These are phyloP conservation scores for Boulengeromyrus knoepffleri DNA, from an alignment of 2,113 vertebrate genomes.

Conservation along the genomic window DNA sequence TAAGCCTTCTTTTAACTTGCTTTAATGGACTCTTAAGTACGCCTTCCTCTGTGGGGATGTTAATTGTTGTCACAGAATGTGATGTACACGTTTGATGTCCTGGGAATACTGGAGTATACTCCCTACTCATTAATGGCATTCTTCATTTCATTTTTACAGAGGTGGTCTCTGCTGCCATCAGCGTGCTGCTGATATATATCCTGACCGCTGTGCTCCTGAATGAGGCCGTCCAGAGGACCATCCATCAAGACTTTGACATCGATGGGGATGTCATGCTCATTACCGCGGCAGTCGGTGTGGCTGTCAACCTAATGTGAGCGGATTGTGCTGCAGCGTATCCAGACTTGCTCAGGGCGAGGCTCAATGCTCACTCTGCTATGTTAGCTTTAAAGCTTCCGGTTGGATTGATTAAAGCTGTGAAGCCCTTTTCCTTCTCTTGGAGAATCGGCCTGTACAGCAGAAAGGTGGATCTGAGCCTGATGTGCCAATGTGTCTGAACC, in stretches of 20 bases:
- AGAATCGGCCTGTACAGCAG: background rate
- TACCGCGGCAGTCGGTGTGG: slow-evolving; percentile 90
- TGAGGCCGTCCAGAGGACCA: slow-evolving; percentile 88
- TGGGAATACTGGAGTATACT: background rate
- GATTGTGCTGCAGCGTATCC: background rate
- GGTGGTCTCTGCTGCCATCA: slow-evolving; percentile 87
- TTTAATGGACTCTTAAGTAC: background rate
- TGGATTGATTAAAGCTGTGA: background rate
- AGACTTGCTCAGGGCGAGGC: background rate
- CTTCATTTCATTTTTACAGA: slow-evolving; percentile 57
- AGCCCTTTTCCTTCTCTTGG: background rate
- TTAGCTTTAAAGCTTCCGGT: background rate
- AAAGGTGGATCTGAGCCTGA: background rate
- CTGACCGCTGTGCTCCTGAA: slow-evolving; percentile 82
- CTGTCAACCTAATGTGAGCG: slow-evolving; percentile 89
- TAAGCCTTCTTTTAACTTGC: background rate
- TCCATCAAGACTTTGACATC: slow-evolving; percentile 86
- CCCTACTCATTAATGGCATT: background rate
- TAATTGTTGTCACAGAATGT: background rate
- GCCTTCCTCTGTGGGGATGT: background rate
- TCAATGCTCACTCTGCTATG: background rate
- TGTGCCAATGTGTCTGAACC: background rate
- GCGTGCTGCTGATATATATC: slow-evolving; percentile 86
- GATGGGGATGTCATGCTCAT: slow-evolving; percentile 97
- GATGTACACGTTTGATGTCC: background rate